Conservation (phyloP, 2,797 vertebrate species). For the Sparidentex hasta region DNA sequence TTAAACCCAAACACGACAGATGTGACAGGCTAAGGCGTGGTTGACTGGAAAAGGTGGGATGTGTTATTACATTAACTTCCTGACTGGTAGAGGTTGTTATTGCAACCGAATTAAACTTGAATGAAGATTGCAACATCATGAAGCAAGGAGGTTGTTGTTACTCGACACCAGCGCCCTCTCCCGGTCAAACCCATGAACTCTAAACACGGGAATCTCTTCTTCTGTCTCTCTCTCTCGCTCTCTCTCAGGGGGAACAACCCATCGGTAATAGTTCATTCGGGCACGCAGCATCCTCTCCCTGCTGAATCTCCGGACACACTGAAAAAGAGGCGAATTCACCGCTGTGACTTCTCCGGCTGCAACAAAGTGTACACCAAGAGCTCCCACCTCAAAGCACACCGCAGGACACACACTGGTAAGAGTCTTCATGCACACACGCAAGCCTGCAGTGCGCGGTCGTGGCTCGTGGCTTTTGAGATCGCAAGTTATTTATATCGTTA, state of each 20-base stretch:
- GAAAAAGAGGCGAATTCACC: conserved; percentile 95
- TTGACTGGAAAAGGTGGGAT: conserved; percentile 40
- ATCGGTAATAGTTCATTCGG: conserved; percentile 94
- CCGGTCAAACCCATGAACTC: conserved; percentile 25
- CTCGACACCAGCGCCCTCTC: conserved; percentile 28
- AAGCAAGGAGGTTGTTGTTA: not conserved
- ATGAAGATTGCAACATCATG: conserved; percentile 27
- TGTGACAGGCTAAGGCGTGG: conserved; percentile 41
- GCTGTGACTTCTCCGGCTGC: conserved; percentile 96
- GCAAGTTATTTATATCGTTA: no score
- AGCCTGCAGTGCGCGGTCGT: no score
- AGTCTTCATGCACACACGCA: not conserved
- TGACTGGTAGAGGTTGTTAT: conserved; percentile 52
- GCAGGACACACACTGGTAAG: conserved; percentile 97
- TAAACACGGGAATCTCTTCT: not conserved
- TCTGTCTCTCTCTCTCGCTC: conserved; percentile 2
- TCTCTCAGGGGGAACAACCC: conserved; percentile 88
- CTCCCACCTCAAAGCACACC: conserved; percentile 98
- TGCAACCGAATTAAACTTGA: conserved; percentile 31
- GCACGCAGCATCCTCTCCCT: conserved; percentile 89
- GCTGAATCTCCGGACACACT: conserved; percentile 94
- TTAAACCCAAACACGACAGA: not conserved
- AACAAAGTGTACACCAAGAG: conserved; percentile 99
- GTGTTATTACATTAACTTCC: conserved; percentile 57
- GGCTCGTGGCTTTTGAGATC: no score